A percentile compares a stretch with the other conserved stretches of the same genome.
Conservation (phyloP, 2,113 vertebrate genomes). For the Phyllostomus discolor region DNA sequence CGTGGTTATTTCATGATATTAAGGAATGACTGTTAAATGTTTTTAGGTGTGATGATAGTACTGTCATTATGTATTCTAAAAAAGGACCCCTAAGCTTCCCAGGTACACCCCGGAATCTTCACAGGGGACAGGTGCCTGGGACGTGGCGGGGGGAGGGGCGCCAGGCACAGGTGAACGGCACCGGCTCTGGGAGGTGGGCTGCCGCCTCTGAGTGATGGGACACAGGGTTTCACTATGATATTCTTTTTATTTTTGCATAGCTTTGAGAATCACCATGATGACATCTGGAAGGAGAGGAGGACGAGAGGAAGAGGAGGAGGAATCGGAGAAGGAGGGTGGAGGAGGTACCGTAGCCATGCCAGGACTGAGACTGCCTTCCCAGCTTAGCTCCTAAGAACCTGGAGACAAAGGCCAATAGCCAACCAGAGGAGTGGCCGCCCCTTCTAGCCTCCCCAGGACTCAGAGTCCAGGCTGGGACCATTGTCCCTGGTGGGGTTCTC, state of each 20-base stretch:
- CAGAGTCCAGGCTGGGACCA: too few species aligned
- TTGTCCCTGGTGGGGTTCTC: neutral
- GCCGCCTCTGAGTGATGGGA: neutral
- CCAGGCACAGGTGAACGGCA: rapidly evolving
- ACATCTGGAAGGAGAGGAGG: neutral
- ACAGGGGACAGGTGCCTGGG: neutral
- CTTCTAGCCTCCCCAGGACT: neutral
- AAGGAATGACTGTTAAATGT: neutral
- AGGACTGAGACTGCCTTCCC: neutral
- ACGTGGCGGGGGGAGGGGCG: rapidly evolving
- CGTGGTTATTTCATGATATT: neutral
- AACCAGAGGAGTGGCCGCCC: rapidly evolving
- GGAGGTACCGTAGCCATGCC: too few species aligned
- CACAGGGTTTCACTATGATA: rapidly evolving
- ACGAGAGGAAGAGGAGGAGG: neutral
- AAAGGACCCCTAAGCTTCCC: neutral
- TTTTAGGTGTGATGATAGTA: neutral
- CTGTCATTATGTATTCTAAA: neutral
- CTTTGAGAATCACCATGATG: neutral
- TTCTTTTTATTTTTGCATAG: neutral
- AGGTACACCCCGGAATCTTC: neutral
- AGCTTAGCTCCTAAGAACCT: neutral
- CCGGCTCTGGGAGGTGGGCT: neutral
- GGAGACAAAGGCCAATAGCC: neutral
- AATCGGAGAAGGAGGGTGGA: too few species aligned